Evolutionary conservation across 2,113 vertebrate species (phyloP), one percentile per base, ranked within the genome.

Genomic region (Apodemus sylvaticus): DNA sequence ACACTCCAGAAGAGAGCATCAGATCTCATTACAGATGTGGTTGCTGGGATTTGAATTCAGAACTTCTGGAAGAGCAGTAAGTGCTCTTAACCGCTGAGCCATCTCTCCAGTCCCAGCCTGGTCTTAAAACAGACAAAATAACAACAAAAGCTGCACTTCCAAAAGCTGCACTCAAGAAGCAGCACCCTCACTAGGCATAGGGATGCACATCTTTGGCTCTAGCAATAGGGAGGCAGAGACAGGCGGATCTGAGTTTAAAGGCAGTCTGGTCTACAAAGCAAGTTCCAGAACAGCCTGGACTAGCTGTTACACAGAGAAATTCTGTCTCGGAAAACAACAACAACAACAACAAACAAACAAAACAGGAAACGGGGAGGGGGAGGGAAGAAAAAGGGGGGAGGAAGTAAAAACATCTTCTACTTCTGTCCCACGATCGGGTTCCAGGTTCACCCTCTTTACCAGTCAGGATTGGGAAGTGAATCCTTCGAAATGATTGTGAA

Each of bases 101-200:
- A 48, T 48, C 45, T 48, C 45, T 48, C 45, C 45, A 48, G 45
- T 7, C 45, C 45, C 45, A 48, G 51, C 2, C 11, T 39, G 22
- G n/a, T 79, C 77, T 79, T 51, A 82, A 60, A 81, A 58, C 20
- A 64, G 34, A 26, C n/a, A 42, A 62, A 45, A 64, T 10, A 85
- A 60, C 86, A 83, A 94, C 89, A 78, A 94, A 78, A 86, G 92
- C 55, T 83, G 55, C 39, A 13, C 34, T n/a, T n/a, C n/a, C 89
- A 78, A 94, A 78, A 86, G 92, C 55, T 83, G 55, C 39, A 13
- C 34, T 60, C 36, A 42, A 64, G 60, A 62, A 42, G 31, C 60
- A 85, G 20, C 53, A 26, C 24, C 53, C 79, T 58, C 20, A 7
- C 78, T 17, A 10, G 45, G 45, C 76, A 17, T 53, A 51, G 8